Percentiles rank a stretch among this genome's conserved stretches.
Conservation (phyloP, 2,113 vertebrate genomes). For the Corythornis madagascariensis region DNA sequence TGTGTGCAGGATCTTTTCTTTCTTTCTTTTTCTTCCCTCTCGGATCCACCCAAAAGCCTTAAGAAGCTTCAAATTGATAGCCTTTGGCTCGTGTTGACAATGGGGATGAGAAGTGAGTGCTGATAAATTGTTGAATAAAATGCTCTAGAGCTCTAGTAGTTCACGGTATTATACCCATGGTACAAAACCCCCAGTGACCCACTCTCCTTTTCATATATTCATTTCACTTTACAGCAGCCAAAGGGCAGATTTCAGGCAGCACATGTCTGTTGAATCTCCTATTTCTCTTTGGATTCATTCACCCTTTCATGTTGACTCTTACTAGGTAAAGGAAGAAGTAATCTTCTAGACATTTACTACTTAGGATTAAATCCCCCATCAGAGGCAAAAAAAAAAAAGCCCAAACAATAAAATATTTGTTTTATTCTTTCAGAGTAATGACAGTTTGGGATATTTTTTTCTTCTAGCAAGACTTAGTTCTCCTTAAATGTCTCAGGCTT, state of each 20-base stretch:
- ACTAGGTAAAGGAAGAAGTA: background rate
- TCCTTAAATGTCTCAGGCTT: background rate
- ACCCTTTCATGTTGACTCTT: background rate
- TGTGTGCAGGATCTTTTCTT: background rate
- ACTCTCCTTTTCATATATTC: background rate
- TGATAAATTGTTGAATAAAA: conserved; percentile 21
- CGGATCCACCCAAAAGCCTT: background rate
- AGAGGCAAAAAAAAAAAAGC: background rate
- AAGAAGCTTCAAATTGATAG: conserved; percentile 3
- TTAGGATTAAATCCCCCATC: background rate
- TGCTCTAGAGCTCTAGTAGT: background rate
- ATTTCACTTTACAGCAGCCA: background rate
- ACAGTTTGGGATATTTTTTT: background rate
- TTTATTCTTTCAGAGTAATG: background rate
- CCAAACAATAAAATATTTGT: background rate
- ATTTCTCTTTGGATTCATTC: background rate
- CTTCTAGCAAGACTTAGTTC: background rate
- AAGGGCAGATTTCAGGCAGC: background rate
- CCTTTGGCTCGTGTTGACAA: background rate
- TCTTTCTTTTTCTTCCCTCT: background rate
- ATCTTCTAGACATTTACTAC: background rate
- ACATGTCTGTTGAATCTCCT: background rate
- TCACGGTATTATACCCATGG: background rate
- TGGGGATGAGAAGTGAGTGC: background rate
- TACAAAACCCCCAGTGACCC: background rate